phyloP scores from a whole-genome alignment of 2,113 vertebrate genomes.

The Atrichornis clamosus region DNA sequence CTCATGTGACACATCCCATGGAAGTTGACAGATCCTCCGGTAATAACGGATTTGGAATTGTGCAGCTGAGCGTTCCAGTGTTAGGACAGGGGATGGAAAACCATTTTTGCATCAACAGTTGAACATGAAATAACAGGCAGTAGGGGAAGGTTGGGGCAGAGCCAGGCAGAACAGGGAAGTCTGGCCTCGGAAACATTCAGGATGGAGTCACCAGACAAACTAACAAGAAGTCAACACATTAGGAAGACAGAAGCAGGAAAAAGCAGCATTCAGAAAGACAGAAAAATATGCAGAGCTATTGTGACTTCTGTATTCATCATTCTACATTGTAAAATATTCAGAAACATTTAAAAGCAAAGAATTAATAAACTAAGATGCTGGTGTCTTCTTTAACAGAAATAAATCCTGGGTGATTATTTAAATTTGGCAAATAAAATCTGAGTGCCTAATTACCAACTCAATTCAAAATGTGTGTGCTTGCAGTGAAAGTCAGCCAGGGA shows the following conservation, averaged over 20 bases:
- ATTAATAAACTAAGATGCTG: not conserved
- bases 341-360: not conserved
- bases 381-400: not conserved
- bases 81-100: rapidly evolving
- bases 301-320: not conserved
- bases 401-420: not conserved
- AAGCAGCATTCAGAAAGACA: not conserved
- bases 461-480: not conserved
- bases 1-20: not conserved
- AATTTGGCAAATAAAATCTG: not conserved
- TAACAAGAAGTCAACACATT: not conserved
- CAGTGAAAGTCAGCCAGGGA: not conserved
- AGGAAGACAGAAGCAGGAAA: not conserved
- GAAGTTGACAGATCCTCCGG: not conserved
- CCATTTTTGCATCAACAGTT: not conserved
- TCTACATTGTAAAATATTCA: not conserved
- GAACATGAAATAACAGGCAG: not conserved
- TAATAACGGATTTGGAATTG: not conserved
- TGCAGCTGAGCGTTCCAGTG: not conserved
- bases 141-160: not conserved
- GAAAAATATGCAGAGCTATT: not conserved
- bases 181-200: not conserved
- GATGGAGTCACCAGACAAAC: not conserved
- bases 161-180: rapidly evolving
- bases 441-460: not conserved